Percentiles rank a stretch among this genome's conserved stretches.
These are phyloP conservation scores for Bradypodion ventrale DNA, from an alignment of 2,797 vertebrate genomes.

Conservation along the genomic window DNA sequence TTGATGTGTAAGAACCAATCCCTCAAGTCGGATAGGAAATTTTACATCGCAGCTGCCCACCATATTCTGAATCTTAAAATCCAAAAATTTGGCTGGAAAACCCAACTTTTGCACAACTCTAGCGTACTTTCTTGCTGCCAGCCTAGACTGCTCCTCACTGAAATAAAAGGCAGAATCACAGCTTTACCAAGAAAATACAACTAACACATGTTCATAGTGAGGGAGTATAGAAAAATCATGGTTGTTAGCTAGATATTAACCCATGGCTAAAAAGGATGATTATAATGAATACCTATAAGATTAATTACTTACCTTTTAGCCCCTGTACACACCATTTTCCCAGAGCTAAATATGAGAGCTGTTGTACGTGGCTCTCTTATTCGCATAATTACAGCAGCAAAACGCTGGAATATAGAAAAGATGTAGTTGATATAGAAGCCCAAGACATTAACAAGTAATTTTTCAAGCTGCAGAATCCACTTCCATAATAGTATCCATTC, in stretches of 20 bases:
- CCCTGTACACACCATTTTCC: slow-evolving; percentile 99
- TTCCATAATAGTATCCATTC: background rate
- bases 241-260: background rate
- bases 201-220: background rate
- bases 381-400: slow-evolving; percentile 99
- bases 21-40: slow-evolving; percentile 96
- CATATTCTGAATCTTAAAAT: slow-evolving; percentile 99
- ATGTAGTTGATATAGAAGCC: background rate
- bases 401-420: slow-evolving; percentile 82
- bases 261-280: background rate
- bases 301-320: slow-evolving; percentile 88
- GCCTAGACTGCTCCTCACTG: slow-evolving; percentile 96
- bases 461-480: background rate
- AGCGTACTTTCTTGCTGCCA: slow-evolving; percentile 97
- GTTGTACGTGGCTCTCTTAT: slow-evolving; percentile 99
- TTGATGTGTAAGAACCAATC: slow-evolving; percentile 96
- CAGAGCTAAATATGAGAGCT: slow-evolving; percentile 98
- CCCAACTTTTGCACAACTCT: slow-evolving; percentile 98
- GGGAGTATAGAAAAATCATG: background rate
- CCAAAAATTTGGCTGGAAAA: slow-evolving; percentile 97
- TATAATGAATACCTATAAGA: background rate
- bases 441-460: background rate
- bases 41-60: slow-evolving; percentile 99
- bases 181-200: slow-evolving; percentile 11
- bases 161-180: slow-evolving; percentile 14